Base-by-base conservation (phyloP, 1,140 invertebrate species). In the Drosophila asahinai region DNA sequence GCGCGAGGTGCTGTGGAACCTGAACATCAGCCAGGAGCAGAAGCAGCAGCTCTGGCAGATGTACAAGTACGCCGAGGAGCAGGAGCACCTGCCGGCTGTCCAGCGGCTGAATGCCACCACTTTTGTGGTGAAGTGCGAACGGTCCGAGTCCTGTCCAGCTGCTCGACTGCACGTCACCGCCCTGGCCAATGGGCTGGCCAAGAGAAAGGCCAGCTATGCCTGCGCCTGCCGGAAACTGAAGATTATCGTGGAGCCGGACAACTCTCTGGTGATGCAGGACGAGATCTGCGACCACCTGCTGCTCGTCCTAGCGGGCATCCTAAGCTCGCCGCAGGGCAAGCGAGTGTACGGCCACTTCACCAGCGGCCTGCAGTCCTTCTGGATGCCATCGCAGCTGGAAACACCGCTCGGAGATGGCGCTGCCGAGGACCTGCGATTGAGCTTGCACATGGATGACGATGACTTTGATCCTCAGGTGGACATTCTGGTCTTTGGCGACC, bases 231-330 rank as follows among this genome's bases (percentile, higher is more conserved):
- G 86, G 30, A 93, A 93, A 33, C 62, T 93, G 0, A 93, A 92
- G 60, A 92, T 93, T 7, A 91, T 93, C 12, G 81, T 93, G 19
- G 92, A 93, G 59, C 80, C 92, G 0, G 92, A 93, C 47, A 93
- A 93, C 30, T 93, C 92, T 2, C 64, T 93, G 15, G 91, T 86
- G 8, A 91, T 93, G 90, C 86, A 93, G 70, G 82, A 92, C 33
- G 92, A 92, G 52, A 91, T 92, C n/a, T 93, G 92, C 65, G 92
- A 93, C 55, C 92, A 93, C 71, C 42, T 93, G 47, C 47, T 93
- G 33, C 60, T 93, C 14, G 78, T 93, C 5, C 45, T 93, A 1
- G 92, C 92, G 0, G 92, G 79, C 1, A 86, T 93, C 19, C 61
- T 93, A 0, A 93, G 87, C 51, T 86, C 82, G 2, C 91, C 86